phyloP scores from a whole-genome alignment of 2,888 invertebrate species.

The Prosapia bicincta region DNA sequence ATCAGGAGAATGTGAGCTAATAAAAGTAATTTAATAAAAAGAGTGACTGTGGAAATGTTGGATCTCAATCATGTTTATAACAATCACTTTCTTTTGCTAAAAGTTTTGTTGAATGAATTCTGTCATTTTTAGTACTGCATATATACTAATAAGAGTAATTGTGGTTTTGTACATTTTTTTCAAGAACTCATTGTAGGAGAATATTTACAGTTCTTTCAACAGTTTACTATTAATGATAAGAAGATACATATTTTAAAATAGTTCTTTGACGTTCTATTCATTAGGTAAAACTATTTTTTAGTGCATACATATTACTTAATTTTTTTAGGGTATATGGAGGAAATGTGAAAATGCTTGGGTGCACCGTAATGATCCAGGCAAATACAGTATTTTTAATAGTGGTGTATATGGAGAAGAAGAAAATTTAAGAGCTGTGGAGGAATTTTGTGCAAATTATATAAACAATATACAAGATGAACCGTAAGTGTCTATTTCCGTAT shows the following conservation, averaged over 20 bases:
- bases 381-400: slow-evolving; percentile 12
- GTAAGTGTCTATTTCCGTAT: no score
- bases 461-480: slow-evolving; percentile 8
- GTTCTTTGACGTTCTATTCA: not conserved
- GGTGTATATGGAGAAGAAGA: slow-evolving; percentile 13
- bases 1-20: no score
- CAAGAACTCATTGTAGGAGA: not conserved
- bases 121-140: no score
- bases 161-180: no score
- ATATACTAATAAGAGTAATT: no score
- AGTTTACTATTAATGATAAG: not conserved
- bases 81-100: no score
- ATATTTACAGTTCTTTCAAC: not conserved
- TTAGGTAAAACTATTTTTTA: no score
- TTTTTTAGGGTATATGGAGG: slow-evolving; percentile 11
- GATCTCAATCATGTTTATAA: no score
- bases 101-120: no score
- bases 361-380: slow-evolving; percentile 17
- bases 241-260: not conserved
- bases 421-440: not conserved
- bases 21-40: no score
- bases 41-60: no score
- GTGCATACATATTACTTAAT: no score
- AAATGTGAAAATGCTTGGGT: slow-evolving; percentile 17
- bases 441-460: not conserved